These are phyloP conservation scores for Drosophila littoralis DNA, from an alignment of 1,140 invertebrate genomes.

Conservation along the genomic window DNA sequence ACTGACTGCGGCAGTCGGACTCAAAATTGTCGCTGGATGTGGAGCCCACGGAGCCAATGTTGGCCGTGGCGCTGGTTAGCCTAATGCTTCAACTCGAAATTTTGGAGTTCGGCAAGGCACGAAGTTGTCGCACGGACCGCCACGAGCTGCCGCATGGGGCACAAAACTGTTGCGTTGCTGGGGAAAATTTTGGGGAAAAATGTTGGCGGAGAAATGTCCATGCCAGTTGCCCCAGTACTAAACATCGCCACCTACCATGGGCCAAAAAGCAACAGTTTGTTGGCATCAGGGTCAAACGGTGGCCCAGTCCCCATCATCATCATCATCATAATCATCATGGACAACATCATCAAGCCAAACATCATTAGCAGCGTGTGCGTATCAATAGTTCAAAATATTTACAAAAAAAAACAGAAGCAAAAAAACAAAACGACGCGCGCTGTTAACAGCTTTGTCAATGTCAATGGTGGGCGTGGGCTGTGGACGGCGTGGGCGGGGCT, in stretches of 20 bases:
- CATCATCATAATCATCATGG: conserved; percentile 11
- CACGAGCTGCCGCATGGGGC: neutral
- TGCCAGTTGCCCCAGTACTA: conserved; percentile 27
- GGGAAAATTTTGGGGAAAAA: conserved; percentile 41
- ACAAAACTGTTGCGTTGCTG: conserved; percentile 46
- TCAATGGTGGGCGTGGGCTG: conserved; percentile 36
- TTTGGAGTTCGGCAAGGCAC: conserved; percentile 65
- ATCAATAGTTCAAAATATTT: conserved; percentile 80
- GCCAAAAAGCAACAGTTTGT: conserved; percentile 73
- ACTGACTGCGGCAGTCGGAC: conserved; percentile 48
- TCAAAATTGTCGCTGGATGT: conserved; percentile 4
- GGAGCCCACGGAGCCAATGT: conserved; percentile 7
- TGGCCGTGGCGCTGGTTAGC: conserved; percentile 38
- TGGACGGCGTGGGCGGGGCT: neutral
- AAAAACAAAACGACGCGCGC: conserved; percentile 29
- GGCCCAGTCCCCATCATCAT: conserved; percentile 9
- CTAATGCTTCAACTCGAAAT: conserved; percentile 47
- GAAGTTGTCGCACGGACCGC: conserved; percentile 32
- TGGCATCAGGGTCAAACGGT: conserved; percentile 67
- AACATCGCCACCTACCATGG: conserved; percentile 31
- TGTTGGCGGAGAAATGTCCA: conserved; percentile 20
- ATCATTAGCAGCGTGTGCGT: conserved; percentile 40
- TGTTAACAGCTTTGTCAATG: conserved; percentile 71
- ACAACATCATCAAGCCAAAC: neutral
- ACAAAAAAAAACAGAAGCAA: conserved; percentile 32